Percentiles rank a stretch among this genome's conserved stretches.
These are phyloP conservation scores for Machaerirhynchus nigripectus DNA, from an alignment of 2,113 vertebrate species.

Conservation along the genomic window DNA sequence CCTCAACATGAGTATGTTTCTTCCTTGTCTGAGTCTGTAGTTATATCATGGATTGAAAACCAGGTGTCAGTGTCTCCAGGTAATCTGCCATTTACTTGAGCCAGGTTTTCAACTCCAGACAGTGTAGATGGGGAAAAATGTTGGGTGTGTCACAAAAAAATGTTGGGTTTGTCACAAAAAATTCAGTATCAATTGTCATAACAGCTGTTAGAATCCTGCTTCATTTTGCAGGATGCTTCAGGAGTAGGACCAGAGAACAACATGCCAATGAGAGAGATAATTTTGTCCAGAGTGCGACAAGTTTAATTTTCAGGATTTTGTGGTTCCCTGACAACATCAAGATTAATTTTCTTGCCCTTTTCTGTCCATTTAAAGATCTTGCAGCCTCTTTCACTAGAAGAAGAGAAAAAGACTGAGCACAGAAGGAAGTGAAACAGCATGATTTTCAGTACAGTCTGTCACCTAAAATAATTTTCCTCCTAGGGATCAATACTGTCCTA, in stretches of 20 bases:
- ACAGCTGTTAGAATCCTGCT: background rate
- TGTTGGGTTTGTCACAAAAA: background rate
- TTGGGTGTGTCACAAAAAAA: background rate
- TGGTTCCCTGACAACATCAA: background rate
- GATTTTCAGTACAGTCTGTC: background rate
- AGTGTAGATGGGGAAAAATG: background rate
- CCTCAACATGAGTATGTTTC: background rate
- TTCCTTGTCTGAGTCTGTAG: background rate
- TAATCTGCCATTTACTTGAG: background rate
- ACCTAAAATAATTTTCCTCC: background rate
- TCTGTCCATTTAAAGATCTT: background rate
- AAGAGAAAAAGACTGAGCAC: background rate
- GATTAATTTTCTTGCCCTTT: background rate
- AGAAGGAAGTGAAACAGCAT: background rate
- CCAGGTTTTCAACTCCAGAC: background rate
- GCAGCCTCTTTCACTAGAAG: background rate
- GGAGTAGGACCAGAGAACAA: background rate
- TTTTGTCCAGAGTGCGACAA: background rate
- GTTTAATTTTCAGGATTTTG: background rate
- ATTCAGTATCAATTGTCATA: background rate
- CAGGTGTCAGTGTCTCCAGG: background rate
- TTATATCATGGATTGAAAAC: background rate
- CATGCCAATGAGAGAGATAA: fast-evolving
- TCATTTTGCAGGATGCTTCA: background rate
- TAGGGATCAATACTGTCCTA: background rate